Conservation (phyloP, 2,888 invertebrate genomes). For the Schizotus pectinicornis region DNA sequence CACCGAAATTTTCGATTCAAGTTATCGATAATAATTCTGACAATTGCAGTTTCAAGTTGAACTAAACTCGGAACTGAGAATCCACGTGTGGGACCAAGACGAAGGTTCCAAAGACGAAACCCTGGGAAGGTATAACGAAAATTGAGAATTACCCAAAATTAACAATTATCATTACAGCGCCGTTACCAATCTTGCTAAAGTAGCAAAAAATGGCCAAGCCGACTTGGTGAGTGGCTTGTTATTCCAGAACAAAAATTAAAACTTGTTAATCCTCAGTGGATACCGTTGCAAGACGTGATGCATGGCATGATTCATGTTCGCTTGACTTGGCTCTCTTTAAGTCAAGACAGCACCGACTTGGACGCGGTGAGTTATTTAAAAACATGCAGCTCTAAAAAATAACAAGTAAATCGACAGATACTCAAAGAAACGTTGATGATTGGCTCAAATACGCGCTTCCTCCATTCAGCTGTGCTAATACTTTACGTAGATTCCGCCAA, state of each 20-base stretch:
- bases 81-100: slow-evolving; percentile 41
- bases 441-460: slow-evolving; percentile 48
- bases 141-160: background rate
- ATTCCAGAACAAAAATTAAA: slow-evolving; percentile 8
- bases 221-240: slow-evolving; percentile 67
- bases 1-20: background rate
- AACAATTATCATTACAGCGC: slow-evolving; percentile 62
- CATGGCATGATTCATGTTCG: slow-evolving; percentile 91
- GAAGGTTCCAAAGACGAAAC: slow-evolving; percentile 41
- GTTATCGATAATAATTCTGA: background rate
- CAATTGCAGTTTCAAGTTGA: slow-evolving; percentile 14
- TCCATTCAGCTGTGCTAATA: slow-evolving; percentile 74
- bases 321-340: slow-evolving; percentile 86
- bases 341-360: slow-evolving; percentile 72
- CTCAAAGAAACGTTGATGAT: slow-evolving; percentile 75
- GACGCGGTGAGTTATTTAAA: slow-evolving; percentile 66
- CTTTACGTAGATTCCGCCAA: slow-evolving; percentile 92
- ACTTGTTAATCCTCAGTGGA: slow-evolving; percentile 72
- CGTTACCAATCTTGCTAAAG: slow-evolving; percentile 69
- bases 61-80: slow-evolving; percentile 31
- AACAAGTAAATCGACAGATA: slow-evolving; percentile 61
- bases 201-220: slow-evolving; percentile 70
- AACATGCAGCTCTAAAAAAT: slow-evolving; percentile 37
- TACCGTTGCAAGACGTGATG: slow-evolving; percentile 91
- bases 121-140: slow-evolving; percentile 36